Conservation (phyloP, 2,797 vertebrate genomes). For the Pogonophryne albipinna region DNA sequence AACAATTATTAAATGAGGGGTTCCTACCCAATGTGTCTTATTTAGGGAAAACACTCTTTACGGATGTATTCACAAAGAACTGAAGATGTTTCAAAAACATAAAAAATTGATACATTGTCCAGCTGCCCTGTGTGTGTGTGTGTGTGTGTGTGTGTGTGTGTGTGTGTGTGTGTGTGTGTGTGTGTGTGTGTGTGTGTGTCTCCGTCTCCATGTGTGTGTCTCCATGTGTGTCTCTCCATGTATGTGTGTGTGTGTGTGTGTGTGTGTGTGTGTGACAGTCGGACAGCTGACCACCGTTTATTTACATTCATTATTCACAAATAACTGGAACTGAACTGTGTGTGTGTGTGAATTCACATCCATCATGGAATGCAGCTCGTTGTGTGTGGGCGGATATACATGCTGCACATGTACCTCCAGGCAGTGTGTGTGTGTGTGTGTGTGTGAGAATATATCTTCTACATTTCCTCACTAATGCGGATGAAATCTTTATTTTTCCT, state of each 20-base stretch:
- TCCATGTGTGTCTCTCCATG: too few relatives aligned
- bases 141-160: too few relatives aligned
- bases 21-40: too few relatives aligned
- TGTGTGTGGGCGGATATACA: conserved; percentile 14
- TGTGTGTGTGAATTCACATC: neutral
- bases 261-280: neutral
- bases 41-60: too few relatives aligned
- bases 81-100: too few relatives aligned
- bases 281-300: conserved; percentile 32
- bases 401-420: conserved; percentile 21
- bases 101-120: too few relatives aligned
- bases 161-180: too few relatives aligned
- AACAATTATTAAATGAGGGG: too few relatives aligned
- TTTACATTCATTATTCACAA: conserved; percentile 45
- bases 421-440: neutral
- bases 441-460: neutral
- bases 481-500: neutral
- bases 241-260: neutral
- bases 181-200: conserved; percentile 5
- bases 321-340: conserved; percentile 17
- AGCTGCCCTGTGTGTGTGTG: too few relatives aligned
- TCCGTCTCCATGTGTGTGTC: too few relatives aligned
- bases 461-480: neutral
- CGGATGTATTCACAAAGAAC: too few relatives aligned
- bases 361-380: neutral